Base-by-base conservation (phyloP, 2,113 vertebrate species). In the Silurus asotus region DNA sequence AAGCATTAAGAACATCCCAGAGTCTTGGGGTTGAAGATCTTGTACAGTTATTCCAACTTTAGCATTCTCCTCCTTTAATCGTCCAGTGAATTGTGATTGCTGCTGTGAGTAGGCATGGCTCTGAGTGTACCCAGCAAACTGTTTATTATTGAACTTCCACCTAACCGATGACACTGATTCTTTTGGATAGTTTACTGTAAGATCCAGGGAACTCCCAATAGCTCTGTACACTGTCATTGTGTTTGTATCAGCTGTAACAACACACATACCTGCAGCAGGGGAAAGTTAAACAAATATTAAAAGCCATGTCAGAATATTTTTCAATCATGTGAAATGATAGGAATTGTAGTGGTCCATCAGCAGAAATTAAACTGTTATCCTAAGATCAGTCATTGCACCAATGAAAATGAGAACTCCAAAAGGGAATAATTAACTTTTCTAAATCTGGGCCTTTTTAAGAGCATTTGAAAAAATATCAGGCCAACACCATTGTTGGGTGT, bases 1-100 rank as follows among this genome's bases (percentile, higher is more conserved):
- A 14, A 45, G 0, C n/a, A 79, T 14, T 19, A 0, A 0, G 25
- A 37, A 79, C 0, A 14, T 79, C 4, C 55, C 77, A 79, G 77
- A 79, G 77, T 79, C 77, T 19, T 37, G n/a, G 28, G 25, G 53
- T 28, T 59, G 49, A 53, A 77, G 75, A 55, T 77, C 75, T 15
- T 55, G 48, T 9, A 77, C 20, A 77, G 51, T 77, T 28, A 77
- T 13, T 55, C 23, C 20, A 77, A 77, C 5, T 53, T 28, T 56
- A 56, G 56, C 23, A 51, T 25, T 23, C 14, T 77, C 2, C 11
- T 13, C 20, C 23, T 56, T 53, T 77, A 77, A 77, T 20, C 51
- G 10, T 77, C 49, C 53, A 28, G 20, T 25, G 23, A 77, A 77
- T 0, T 23, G 11, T 9, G 75, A 77, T 25, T 49, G 0, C 13